phyloP scores from a whole-genome alignment of 2,113 vertebrate species.

The Serinus canaria region DNA sequence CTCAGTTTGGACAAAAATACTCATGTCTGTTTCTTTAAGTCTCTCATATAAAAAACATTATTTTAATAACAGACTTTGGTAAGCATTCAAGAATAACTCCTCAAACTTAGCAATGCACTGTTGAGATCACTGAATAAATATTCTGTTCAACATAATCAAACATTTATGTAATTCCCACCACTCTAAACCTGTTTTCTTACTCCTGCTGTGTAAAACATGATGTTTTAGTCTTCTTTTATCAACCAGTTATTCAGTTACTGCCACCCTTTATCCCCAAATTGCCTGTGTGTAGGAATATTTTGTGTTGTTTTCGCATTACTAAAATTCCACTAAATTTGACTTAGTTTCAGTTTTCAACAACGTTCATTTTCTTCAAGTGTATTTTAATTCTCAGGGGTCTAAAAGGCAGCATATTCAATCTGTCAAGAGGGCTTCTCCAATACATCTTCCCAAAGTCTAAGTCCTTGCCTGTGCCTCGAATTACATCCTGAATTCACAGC shows the following conservation, averaged over 20 bases:
- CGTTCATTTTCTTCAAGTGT: not conserved
- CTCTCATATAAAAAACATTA: constrained; percentile 2
- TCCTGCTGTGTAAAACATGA: constrained; percentile 43
- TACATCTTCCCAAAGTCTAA: not conserved
- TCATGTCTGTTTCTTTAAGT: not conserved
- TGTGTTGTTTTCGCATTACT: not conserved
- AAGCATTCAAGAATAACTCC: constrained; percentile 40
- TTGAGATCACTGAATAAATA: constrained; percentile 31
- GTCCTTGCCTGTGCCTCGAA: not conserved
- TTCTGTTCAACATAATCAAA: constrained; percentile 60
- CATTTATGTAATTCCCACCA: constrained; percentile 47
- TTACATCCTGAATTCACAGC: not conserved
- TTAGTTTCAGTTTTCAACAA: not conserved
- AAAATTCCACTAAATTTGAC: not conserved
- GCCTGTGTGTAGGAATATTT: not conserved
- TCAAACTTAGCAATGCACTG: not conserved
- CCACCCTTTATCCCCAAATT: not conserved
- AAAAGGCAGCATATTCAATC: not conserved
- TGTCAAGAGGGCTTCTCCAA: not conserved
- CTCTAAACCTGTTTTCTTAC: constrained; percentile 37
- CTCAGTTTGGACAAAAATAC: not conserved
- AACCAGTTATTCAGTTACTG: constrained; percentile 55
- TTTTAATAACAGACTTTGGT: constrained; percentile 38
- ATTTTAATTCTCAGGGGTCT: not conserved
- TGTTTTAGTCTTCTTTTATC: constrained; percentile 19